Conservation (phyloP, 2,797 vertebrate species). For the Acipenser transmontanus region DNA sequence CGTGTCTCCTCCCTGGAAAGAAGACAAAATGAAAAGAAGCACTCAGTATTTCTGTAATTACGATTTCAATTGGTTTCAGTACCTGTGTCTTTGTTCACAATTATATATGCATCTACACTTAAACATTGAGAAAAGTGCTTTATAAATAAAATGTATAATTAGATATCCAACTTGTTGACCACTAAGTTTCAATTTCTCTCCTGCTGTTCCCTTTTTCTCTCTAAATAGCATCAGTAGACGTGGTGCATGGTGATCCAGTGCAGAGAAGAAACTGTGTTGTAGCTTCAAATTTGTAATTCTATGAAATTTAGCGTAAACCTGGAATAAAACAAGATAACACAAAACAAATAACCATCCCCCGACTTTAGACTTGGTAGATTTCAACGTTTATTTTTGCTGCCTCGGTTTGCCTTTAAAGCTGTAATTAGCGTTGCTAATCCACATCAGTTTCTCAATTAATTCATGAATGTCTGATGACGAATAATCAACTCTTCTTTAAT, state of each 20-base stretch:
- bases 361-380: neutral
- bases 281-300: neutral
- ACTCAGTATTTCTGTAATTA: too few species aligned
- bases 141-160: neutral
- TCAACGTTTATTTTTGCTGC: neutral
- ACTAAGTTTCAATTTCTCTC: neutral
- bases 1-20: too few species aligned
- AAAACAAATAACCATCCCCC: neutral
- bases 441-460: neutral
- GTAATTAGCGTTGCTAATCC: neutral
- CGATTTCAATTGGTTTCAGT: too few species aligned
- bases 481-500: neutral
- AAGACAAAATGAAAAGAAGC: too few species aligned
- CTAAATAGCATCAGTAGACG: neutral
- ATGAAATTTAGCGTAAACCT: neutral
- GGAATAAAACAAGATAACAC: neutral
- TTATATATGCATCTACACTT: too few species aligned
- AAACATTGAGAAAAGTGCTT: neutral
- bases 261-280: neutral
- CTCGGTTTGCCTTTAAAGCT: neutral
- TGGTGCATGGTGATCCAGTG: neutral
- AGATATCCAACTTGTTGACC: neutral
- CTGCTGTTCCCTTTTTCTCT: neutral
- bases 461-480: neutral
- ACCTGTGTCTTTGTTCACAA: too few species aligned